Percentiles rank a stretch among this genome's conserved stretches.
phyloP scores from a whole-genome alignment of 1,140 invertebrate genomes.

The Trichogramma pretiosum region DNA sequence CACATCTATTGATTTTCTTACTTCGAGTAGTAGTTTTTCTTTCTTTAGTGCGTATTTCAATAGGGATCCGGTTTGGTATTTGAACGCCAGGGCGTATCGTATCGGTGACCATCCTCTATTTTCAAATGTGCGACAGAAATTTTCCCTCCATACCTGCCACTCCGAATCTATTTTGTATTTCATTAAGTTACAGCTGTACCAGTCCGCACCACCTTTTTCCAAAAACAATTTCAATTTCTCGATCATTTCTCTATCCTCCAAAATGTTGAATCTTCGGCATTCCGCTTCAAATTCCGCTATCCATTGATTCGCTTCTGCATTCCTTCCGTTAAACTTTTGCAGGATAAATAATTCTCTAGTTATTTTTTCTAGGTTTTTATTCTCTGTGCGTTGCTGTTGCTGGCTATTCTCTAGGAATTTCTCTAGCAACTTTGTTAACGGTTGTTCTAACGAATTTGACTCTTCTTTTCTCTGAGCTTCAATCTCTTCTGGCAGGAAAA shows the following conservation, averaged over 20 bases:
- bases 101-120: constrained; percentile 5
- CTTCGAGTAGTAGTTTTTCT: background rate
- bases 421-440: background rate
- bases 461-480: background rate
- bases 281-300: constrained; percentile 9
- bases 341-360: constrained; percentile 10
- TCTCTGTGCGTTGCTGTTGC: background rate
- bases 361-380: constrained; percentile 9
- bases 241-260: constrained; percentile 25
- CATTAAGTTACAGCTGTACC: background rate
- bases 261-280: constrained; percentile 17
- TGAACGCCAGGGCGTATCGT: background rate
- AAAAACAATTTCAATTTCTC: constrained; percentile 10
- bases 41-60: background rate
- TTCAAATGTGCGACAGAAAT: background rate
- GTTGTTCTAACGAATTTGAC: background rate
- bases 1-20: background rate
- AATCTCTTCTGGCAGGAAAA: background rate
- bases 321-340: constrained; percentile 10
- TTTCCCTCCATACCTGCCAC: background rate
- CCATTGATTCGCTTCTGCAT: constrained; percentile 8
- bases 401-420: constrained; percentile 1
- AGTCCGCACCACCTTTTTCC: background rate
- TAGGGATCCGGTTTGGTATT: background rate
- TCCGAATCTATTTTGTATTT: background rate